A percentile compares a stretch with the other conserved stretches of the same genome.
Conservation (phyloP, 2,888 invertebrate genomes). For the Erebia aethiops region DNA sequence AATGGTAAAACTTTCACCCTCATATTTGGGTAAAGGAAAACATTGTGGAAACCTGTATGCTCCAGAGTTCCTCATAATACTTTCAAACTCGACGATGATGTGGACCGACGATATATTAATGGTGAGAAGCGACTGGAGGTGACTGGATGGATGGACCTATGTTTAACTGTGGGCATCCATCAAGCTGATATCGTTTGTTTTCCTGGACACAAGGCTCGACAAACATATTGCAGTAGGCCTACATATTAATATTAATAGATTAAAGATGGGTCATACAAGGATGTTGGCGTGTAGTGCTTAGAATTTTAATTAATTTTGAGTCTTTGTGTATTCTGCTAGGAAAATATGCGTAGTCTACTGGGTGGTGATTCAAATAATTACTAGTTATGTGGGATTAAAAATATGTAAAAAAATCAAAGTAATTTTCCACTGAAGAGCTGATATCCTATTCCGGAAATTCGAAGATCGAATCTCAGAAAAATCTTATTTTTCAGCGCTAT, state of each 20-base stretch:
- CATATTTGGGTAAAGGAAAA: no score
- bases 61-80: no score
- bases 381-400: not conserved
- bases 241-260: slow-evolving; percentile 8
- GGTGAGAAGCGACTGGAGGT: no score
- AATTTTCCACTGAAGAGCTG: not conserved
- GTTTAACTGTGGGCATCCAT: no score
- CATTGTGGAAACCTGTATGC: no score
- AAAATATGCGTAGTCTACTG: not conserved
- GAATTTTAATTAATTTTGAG: slow-evolving; percentile 11
- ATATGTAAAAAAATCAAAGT: not conserved
- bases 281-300: slow-evolving; percentile 10
- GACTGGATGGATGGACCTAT: no score
- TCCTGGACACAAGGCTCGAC: slow-evolving; percentile 6
- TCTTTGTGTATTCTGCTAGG: slow-evolving; percentile 6
- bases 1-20: no score
- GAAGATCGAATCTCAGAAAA: no score
- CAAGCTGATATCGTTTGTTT: not conserved
- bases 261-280: slow-evolving; percentile 22
- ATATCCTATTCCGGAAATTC: not conserved
- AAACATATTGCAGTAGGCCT: slow-evolving; percentile 13
- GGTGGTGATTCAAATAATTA: not conserved
- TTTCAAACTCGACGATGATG: no score
- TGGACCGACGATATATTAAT: no score
- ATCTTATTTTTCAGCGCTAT: no score